Evolutionary conservation across 1,140 invertebrate species (phyloP).

Genomic region (Sipha flava): DNA sequence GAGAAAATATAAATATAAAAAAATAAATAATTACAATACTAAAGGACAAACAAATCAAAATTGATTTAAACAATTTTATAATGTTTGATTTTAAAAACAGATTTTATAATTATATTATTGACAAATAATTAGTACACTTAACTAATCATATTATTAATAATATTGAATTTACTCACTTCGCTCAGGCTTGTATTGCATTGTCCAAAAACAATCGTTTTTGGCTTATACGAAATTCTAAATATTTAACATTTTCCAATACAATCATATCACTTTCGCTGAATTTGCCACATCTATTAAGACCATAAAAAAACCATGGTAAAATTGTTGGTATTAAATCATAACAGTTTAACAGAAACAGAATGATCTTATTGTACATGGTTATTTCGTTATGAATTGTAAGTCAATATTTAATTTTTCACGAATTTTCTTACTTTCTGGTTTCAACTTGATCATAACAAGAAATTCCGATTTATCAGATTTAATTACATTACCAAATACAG

Average conservation of each 20-base stretch:
- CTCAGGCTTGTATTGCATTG: background rate
- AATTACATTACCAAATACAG: background rate
- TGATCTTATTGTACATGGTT: background rate
- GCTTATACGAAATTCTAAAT: background rate
- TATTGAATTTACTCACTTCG: background rate
- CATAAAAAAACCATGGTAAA: background rate
- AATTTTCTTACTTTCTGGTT: background rate
- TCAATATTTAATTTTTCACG: background rate
- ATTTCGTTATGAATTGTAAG: slow-evolving; percentile 28
- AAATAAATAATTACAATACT: no score
- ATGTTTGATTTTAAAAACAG: no score
- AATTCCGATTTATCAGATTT: background rate
- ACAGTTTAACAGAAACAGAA: background rate
- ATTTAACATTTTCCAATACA: background rate
- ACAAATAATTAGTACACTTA: no score
- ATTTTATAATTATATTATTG: no score
- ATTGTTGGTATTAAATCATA: no score
- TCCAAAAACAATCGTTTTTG: background rate
- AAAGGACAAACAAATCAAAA: no score
- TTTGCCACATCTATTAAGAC: background rate
- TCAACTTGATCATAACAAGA: background rate
- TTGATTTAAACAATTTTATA: no score
- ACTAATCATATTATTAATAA: no score
- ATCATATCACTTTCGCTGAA: background rate
- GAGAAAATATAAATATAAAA: no score